Evolutionary conservation across 2,113 vertebrate genomes (phyloP).

Genomic region (Xenus cinereus): DNA sequence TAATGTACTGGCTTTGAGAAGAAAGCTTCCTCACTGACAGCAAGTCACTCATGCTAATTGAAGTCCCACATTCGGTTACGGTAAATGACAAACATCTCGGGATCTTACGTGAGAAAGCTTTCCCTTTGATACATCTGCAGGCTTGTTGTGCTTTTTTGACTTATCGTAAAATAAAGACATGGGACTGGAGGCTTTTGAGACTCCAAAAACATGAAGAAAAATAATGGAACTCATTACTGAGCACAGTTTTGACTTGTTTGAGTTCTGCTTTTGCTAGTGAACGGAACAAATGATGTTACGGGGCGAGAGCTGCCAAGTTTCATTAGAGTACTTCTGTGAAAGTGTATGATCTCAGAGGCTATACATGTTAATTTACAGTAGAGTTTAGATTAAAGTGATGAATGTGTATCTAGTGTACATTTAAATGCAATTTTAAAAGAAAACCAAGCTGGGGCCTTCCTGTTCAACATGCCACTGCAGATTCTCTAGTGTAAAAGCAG

Average conservation of each 20-base stretch:
- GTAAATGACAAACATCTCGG: constrained; percentile 49
- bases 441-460: constrained; percentile 30
- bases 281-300: constrained; percentile 83
- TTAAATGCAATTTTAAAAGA: constrained; percentile 60
- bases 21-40: constrained; percentile 55
- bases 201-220: constrained; percentile 56
- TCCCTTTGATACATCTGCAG: constrained; percentile 14
- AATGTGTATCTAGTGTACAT: constrained; percentile 60
- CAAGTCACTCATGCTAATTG: constrained; percentile 48
- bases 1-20: constrained; percentile 44
- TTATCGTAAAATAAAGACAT: constrained; percentile 6
- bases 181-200: constrained; percentile 25
- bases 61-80: background rate
- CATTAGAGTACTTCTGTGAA: constrained; percentile 79
- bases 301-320: constrained; percentile 78
- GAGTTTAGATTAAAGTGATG: constrained; percentile 66
- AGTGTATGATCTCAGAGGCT: constrained; percentile 81
- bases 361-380: constrained; percentile 72
- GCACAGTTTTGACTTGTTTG: constrained; percentile 65
- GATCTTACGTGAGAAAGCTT: background rate
- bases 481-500: background rate
- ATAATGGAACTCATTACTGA: constrained; percentile 58
- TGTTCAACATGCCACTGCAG: constrained; percentile 14
- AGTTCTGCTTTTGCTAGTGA: constrained; percentile 71
- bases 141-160: background rate